These are phyloP conservation scores for Graptemys geographica DNA, from an alignment of 2,797 vertebrate genomes.

Conservation along the genomic window DNA sequence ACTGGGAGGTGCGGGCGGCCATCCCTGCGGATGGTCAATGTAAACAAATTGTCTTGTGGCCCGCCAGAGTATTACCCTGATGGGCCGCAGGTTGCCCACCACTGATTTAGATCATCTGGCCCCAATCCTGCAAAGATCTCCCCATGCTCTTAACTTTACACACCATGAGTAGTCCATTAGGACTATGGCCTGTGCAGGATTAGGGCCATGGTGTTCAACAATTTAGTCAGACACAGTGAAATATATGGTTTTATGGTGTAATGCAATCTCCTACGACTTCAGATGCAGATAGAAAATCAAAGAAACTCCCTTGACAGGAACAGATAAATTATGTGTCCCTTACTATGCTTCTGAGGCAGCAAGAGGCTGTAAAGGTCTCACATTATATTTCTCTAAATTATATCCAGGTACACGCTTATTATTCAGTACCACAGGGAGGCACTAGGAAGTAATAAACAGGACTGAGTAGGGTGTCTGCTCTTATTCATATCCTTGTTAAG, in stretches of 20 bases:
- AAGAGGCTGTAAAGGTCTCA: background rate
- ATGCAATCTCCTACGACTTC: background rate
- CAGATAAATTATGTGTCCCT: background rate
- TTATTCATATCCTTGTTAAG: background rate
- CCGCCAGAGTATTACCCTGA: too few species aligned
- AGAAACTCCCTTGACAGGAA: background rate
- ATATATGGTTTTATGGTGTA: background rate
- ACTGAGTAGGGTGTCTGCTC: background rate
- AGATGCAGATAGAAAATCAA: background rate
- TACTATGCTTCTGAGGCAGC: background rate
- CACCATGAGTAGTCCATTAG: fast-evolving
- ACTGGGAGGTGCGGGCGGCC: too few species aligned
- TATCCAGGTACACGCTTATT: background rate
- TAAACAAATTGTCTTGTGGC: too few species aligned
- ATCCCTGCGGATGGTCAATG: too few species aligned
- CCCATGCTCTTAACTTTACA: background rate
- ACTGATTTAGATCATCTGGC: background rate
- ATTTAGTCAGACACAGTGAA: background rate
- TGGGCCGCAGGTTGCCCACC: too few species aligned
- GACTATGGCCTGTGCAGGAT: background rate
- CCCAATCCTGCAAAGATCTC: background rate
- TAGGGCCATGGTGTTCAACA: background rate
- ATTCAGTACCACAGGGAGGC: background rate
- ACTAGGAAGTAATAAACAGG: background rate
- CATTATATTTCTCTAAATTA: fast-evolving